Evolutionary conservation across 2,888 invertebrate species (phyloP).

Genomic region (Cyaniris semiargus): DNA sequence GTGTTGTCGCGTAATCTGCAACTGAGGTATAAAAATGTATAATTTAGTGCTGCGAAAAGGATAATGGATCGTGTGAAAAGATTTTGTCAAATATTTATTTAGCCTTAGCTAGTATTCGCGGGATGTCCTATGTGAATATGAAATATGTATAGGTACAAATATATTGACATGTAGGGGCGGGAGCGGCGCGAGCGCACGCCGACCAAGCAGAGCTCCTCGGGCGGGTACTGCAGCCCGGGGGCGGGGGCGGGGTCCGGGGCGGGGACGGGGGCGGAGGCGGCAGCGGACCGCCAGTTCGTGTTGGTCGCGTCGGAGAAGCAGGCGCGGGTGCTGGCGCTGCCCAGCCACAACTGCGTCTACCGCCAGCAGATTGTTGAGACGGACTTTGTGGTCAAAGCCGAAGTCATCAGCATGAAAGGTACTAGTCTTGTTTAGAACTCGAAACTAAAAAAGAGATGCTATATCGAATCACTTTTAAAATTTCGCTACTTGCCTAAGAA

Average conservation of each 20-base stretch:
- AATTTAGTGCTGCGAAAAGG: too few species aligned
- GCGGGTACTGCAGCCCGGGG: constrained; percentile 50
- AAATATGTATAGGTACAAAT: too few species aligned
- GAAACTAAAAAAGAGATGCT: too few species aligned
- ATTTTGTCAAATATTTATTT: too few species aligned
- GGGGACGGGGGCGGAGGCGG: constrained; percentile 48
- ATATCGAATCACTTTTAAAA: too few species aligned
- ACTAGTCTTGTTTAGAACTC: constrained; percentile 32
- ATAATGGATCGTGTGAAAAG: too few species aligned
- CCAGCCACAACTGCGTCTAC: constrained; percentile 96
- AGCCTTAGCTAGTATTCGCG: too few species aligned
- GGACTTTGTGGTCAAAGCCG: constrained; percentile 96
- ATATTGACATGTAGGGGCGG: constrained; percentile 39
- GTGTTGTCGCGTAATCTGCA: too few species aligned
- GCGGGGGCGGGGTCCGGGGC: constrained; percentile 81
- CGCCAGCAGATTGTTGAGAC: constrained; percentile 95
- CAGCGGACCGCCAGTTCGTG: constrained; percentile 94
- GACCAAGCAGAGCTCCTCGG: constrained; percentile 79
- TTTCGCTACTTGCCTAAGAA: too few species aligned
- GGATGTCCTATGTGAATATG: too few species aligned
- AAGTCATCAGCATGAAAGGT: constrained; percentile 96
- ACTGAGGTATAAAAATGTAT: too few species aligned
- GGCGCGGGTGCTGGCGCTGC: constrained; percentile 95
- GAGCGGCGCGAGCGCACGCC: constrained; percentile 80
- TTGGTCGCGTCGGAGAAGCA: constrained; percentile 97